Percentiles rank a stretch among this genome's conserved stretches.
Conservation (phyloP, 2,888 invertebrate species). For the Cantharis lateralis region DNA sequence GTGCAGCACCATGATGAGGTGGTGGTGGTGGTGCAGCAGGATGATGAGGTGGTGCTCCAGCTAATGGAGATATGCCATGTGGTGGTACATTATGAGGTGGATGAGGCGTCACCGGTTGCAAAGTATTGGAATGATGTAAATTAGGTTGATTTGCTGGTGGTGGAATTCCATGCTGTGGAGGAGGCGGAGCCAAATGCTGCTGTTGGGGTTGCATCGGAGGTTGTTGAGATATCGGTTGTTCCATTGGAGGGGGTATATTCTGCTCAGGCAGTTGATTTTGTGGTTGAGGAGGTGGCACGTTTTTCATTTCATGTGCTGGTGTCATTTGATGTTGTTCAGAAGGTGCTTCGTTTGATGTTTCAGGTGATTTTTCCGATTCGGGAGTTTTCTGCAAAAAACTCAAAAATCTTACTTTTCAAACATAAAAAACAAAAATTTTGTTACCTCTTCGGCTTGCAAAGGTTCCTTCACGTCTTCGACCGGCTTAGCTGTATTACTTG, state of each 20-base stretch:
- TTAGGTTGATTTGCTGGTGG: constrained; percentile 32
- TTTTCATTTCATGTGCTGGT: constrained; percentile 15
- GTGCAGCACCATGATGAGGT: constrained; percentile 30
- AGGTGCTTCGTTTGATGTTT: constrained; percentile 14
- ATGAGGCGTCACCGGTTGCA: constrained; percentile 30
- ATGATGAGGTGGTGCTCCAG: constrained; percentile 30
- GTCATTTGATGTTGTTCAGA: constrained; percentile 32
- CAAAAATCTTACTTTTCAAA: neutral
- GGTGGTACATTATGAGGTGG: constrained; percentile 31
- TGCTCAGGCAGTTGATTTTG: constrained; percentile 27
- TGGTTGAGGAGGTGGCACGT: constrained; percentile 15
- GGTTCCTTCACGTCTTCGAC: constrained; percentile 10
- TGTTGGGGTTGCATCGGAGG: constrained; percentile 35
- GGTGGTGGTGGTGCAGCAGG: constrained; percentile 28
- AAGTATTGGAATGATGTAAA: constrained; percentile 27
- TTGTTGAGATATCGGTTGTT: constrained; percentile 22
- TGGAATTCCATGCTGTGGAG: constrained; percentile 29
- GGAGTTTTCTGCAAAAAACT: constrained; percentile 1
- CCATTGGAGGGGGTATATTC: constrained; percentile 14
- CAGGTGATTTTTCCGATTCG: constrained; percentile 15
- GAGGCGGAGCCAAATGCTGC: constrained; percentile 15
- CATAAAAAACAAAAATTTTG: neutral
- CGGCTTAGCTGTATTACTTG: constrained; percentile 1
- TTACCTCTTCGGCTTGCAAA: neutral
- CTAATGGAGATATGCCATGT: constrained; percentile 24